Evolutionary conservation across 2,888 invertebrate genomes (phyloP), one percentile per base, ranked within the genome.

Genomic region (Ferrisia virgata): DNA sequence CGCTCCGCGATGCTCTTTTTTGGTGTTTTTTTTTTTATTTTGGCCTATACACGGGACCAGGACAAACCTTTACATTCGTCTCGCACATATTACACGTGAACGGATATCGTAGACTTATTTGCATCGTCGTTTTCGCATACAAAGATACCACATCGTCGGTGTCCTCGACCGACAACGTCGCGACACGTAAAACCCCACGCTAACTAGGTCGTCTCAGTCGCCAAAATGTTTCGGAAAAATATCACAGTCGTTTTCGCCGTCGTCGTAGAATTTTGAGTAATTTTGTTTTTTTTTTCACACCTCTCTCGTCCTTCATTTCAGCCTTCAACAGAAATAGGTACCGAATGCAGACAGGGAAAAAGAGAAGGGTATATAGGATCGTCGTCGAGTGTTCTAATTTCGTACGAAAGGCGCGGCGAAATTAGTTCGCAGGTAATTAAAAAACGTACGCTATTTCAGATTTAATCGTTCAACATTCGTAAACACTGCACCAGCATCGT

Each of bases 401-500:
- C 64, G 64, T 69, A 13, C 64, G 25, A 43, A 13, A 11, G 43
- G 43, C 2, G 43, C 43, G 4, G 18, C 25, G 33, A 72, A 72
- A 72, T 72, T 72, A 72, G 72, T 72, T 72, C 72, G 72, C 72
- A 72, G 72, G 72, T 72, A 72, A 72, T 72, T 72, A 72, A 72
- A 72, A 72, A 72, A 72, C 72, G 72, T 36, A n/a, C n/a, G n/a
- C n/a, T n/a, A 36, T 72, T 72, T 72, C 72, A 72, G 72, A 72
- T 72, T 72, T 72, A 72, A 72, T 72, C 72, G 72, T 64, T 64
- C 64, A 64, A 64, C 64, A 64, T 64, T 64, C 72, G 72, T 33
- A 72, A 72, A 72, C 72, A 72, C 36, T 6, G n/a, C 36, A 47
- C 47, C 47, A 9, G 18, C 4, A n/a, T 36, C 36, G 47, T 13